These are phyloP conservation scores for Cyphotilapia sp. DNA, from an alignment of 2,113 vertebrate species.

Conservation along the genomic window DNA sequence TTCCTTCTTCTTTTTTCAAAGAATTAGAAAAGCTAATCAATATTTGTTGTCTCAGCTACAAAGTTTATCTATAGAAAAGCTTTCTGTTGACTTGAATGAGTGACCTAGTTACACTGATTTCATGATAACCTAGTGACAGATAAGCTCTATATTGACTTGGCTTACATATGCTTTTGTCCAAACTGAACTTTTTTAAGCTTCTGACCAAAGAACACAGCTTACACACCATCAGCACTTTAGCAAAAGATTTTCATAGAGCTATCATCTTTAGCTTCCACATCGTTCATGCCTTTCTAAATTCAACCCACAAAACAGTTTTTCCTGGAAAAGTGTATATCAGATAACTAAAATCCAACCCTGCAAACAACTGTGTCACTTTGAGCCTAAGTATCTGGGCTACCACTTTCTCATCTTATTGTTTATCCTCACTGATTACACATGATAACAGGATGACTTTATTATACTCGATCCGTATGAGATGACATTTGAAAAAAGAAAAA, in stretches of 20 bases:
- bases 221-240: neutral
- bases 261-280: neutral
- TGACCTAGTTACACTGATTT: neutral
- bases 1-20: neutral
- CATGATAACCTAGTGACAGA: neutral
- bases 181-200: neutral
- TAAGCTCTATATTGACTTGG: neutral
- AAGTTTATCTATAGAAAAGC: neutral
- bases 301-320: neutral
- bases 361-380: neutral
- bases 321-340: neutral
- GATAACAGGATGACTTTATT: neutral
- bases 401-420: neutral
- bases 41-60: neutral
- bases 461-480: neutral
- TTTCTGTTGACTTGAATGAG: neutral
- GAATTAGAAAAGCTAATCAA: neutral
- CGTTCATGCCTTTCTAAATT: constrained; percentile 33
- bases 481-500: neutral
- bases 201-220: neutral
- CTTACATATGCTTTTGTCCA: neutral
- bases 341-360: neutral
- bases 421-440: neutral
- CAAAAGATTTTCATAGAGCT: neutral
- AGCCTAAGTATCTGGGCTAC: neutral